Evolutionary conservation across 2,113 vertebrate genomes (phyloP).

Genomic region (Chitala chitala): DNA sequence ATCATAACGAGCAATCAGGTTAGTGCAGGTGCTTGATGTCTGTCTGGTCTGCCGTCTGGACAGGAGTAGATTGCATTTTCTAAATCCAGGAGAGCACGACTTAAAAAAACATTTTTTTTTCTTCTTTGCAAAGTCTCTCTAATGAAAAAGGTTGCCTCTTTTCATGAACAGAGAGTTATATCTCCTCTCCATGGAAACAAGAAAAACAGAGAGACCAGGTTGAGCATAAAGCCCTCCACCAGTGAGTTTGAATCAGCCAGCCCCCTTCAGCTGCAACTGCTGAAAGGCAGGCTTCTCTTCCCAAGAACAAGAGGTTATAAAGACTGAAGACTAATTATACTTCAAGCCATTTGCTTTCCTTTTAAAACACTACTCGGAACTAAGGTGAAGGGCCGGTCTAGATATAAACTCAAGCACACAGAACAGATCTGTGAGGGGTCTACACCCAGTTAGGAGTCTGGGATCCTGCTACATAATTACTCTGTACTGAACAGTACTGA

Average conservation of each 20-base stretch:
- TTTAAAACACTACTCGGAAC: background rate
- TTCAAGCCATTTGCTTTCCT: background rate
- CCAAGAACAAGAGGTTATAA: background rate
- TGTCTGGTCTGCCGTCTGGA: background rate
- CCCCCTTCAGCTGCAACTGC: background rate
- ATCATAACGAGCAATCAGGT: background rate
- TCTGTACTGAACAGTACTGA: background rate
- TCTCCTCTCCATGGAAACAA: conserved; percentile 36
- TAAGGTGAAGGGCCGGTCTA: background rate
- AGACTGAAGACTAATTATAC: background rate
- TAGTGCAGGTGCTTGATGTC: background rate
- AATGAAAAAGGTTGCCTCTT: background rate
- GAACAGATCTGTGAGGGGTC: no score
- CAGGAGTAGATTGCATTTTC: conserved; percentile 6
- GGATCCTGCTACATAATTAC: background rate
- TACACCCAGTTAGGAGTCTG: background rate
- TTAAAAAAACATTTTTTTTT: no score
- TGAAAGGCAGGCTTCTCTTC: background rate
- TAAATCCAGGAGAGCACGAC: conserved; percentile 15
- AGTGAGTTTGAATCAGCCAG: conserved; percentile 11
- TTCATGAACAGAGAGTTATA: conserved; percentile 4
- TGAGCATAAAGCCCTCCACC: conserved; percentile 14
- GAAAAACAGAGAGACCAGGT: conserved; percentile 10
- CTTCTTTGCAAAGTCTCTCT: background rate
- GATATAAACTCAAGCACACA: no score